Evolutionary conservation across 2,888 invertebrate genomes (phyloP).

Genomic region (Cenopis cana): DNA sequence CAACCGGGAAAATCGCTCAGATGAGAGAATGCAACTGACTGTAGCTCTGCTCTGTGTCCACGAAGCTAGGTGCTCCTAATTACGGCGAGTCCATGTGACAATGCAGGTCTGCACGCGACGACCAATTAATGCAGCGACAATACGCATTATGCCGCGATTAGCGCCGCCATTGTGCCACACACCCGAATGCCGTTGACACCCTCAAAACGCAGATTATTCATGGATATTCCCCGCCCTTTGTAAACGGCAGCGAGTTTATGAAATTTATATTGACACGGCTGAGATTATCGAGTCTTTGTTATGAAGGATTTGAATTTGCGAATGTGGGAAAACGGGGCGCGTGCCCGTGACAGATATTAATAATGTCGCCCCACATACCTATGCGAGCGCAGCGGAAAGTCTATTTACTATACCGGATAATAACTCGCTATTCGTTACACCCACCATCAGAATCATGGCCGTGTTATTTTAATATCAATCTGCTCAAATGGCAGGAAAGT

Average conservation of each 20-base stretch:
- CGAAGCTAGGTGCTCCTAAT: conserved; percentile 15
- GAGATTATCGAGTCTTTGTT: conserved; percentile 80
- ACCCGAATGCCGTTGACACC: conserved; percentile 77
- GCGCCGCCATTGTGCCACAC: conserved; percentile 70
- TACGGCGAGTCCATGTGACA: conserved; percentile 51
- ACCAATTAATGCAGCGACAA: conserved; percentile 72
- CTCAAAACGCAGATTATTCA: conserved; percentile 82
- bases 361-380: conserved; percentile 53
- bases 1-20: no score
- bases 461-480: no score
- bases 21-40: no score
- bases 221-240: conserved; percentile 79
- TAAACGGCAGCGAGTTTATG: conserved; percentile 78
- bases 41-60: no score
- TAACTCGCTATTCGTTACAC: not conserved
- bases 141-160: conserved; percentile 66
- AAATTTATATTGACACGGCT: conserved; percentile 81
- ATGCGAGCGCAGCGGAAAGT: not conserved
- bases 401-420: not conserved
- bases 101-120: conserved; percentile 51
- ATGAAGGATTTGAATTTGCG: conserved; percentile 76
- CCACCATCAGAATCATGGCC: not conserved
- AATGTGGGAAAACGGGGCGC: conserved; percentile 70
- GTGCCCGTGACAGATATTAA: conserved; percentile 79
- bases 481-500: no score